Conservation (phyloP, 2,113 vertebrate species). For the Caranx melampygus region DNA sequence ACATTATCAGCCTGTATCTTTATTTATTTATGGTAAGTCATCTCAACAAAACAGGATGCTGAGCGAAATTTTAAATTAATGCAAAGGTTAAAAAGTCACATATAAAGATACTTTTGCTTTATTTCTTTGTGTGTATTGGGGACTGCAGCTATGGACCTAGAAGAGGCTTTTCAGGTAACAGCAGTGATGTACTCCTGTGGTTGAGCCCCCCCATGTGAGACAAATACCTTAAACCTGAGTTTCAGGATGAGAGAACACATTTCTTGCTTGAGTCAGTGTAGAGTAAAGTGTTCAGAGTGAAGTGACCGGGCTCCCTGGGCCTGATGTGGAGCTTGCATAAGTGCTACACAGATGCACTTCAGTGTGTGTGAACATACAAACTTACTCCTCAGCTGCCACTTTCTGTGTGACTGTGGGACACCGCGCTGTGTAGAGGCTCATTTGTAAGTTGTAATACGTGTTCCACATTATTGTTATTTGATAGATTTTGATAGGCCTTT, state of each 20-base stretch:
- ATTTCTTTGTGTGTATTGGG: not conserved
- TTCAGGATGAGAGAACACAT: conserved; percentile 51
- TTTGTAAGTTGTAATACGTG: not conserved
- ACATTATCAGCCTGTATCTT: conserved; percentile 39
- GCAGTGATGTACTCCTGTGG: conserved; percentile 9
- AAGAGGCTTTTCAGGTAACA: conserved; percentile 17
- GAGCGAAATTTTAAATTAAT: conserved; percentile 1
- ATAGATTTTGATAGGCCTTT: not conserved
- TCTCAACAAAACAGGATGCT: conserved; percentile 23
- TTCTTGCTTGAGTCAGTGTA: conserved; percentile 29
- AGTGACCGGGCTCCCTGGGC: conserved; percentile 19
- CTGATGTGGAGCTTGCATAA: conserved; percentile 30
- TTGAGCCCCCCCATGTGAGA: conserved; percentile 39
- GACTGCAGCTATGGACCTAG: not conserved
- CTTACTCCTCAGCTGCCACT: conserved; percentile 4
- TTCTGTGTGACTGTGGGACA: not conserved
- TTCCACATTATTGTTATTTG: not conserved
- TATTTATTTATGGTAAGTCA: conserved; percentile 49
- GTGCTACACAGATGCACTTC: conserved; percentile 24
- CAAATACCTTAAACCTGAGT: conserved; percentile 57
- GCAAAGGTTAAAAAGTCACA: conserved; percentile 14
- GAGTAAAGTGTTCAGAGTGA: conserved; percentile 46
- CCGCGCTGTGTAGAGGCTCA: not conserved
- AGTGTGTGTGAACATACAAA: conserved; percentile 13
- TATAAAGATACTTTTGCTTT: not conserved